A percentile compares a stretch with the other conserved stretches of the same genome.
phyloP scores from a whole-genome alignment of 2,113 vertebrate genomes.

The Gallinago undulata region DNA sequence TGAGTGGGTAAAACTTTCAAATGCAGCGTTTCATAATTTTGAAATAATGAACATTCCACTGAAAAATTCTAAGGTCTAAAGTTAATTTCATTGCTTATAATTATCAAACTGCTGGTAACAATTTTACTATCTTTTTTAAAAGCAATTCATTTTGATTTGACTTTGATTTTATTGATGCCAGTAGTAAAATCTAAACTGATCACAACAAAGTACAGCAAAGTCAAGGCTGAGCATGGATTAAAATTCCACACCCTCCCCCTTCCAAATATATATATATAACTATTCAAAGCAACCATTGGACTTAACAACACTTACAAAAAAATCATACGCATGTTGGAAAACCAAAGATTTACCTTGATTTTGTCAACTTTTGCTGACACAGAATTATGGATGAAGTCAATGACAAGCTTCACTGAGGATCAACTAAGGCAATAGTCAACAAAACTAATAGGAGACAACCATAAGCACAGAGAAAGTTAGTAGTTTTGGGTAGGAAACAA shows the following conservation, averaged over 20 bases:
- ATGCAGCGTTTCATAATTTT: neutral
- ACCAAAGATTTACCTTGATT: neutral
- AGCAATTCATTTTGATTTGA: neutral
- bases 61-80: neutral
- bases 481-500: neutral
- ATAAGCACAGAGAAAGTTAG: neutral
- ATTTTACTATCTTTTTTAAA: neutral
- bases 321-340: neutral
- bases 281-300: neutral
- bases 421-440: neutral
- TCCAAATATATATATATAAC: neutral
- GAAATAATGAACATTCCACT: neutral
- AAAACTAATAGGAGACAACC: neutral
- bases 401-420: neutral
- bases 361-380: neutral
- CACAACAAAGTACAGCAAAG: neutral
- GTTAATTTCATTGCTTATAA: neutral
- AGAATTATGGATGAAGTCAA: neutral
- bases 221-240: neutral
- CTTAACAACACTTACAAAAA: neutral
- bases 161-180: neutral
- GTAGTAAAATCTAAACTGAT: neutral
- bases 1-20: neutral
- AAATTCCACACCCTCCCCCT: neutral
- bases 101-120: neutral